phyloP scores from a whole-genome alignment of 2,888 invertebrate genomes.

The Dascillus cervinus region DNA sequence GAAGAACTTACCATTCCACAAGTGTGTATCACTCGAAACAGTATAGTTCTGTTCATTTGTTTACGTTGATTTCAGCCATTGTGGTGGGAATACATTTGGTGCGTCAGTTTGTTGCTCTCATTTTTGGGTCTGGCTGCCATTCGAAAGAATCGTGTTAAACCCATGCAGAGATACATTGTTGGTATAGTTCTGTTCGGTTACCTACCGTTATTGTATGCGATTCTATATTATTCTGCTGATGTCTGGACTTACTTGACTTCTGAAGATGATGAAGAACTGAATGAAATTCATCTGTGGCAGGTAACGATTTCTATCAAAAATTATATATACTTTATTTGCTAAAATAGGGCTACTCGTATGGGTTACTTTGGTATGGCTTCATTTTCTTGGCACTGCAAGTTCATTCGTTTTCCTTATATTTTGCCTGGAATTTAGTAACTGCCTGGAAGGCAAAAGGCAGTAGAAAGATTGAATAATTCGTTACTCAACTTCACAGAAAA shows the following conservation, averaged over 20 bases:
- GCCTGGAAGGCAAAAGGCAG: conserved; percentile 76
- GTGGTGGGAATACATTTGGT: conserved; percentile 94
- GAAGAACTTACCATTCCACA: conserved; percentile 89
- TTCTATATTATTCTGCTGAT: conserved; percentile 75
- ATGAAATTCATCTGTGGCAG: conserved; percentile 63
- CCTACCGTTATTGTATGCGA: conserved; percentile 73
- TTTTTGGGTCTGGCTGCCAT: conserved; percentile 81
- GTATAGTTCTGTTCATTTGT: conserved; percentile 3
- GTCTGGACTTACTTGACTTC: conserved; percentile 72
- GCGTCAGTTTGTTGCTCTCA: conserved; percentile 71
- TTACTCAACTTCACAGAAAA: no score
- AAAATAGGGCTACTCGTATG: conserved; percentile 80
- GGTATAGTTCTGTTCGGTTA: conserved; percentile 74
- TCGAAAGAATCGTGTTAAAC: conserved; percentile 71
- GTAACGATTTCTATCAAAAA: conserved; percentile 41
- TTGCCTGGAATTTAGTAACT: conserved; percentile 71
- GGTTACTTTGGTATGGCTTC: conserved; percentile 88
- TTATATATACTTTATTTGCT: conserved; percentile 4
- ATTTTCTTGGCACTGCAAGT: conserved; percentile 81
- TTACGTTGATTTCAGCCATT: conserved; percentile 55
- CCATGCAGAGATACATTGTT: conserved; percentile 72
- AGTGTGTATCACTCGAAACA: conserved; percentile 26
- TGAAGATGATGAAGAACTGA: conserved; percentile 57
- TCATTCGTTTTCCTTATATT: conserved; percentile 78
- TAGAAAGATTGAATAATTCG: conserved; percentile 63